Evolutionary conservation across 2,888 invertebrate species (phyloP).

Genomic region (Ophion costatus): DNA sequence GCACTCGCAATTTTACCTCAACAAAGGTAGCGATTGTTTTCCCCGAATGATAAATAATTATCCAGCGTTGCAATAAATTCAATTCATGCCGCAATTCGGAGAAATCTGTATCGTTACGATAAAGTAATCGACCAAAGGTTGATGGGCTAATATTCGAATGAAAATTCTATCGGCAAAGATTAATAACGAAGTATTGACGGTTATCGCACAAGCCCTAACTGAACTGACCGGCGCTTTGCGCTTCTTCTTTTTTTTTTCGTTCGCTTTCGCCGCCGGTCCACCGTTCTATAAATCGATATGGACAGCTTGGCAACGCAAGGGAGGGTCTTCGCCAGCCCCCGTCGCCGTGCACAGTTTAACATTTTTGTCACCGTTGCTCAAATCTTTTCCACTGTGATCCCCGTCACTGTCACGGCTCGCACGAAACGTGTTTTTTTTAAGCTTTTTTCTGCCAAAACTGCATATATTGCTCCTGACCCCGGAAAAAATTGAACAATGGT

Average conservation of each 20-base stretch:
- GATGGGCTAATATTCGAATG: not conserved
- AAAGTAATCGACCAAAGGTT: not conserved
- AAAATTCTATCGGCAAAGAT: slow-evolving; percentile 13
- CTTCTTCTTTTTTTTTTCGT: slow-evolving; percentile 3
- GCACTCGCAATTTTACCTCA: not conserved
- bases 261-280: slow-evolving; percentile 1
- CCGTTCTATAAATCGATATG: slow-evolving; percentile 42
- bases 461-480: not conserved
- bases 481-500: slow-evolving; percentile 14
- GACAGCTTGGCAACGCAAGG: slow-evolving; percentile 35
- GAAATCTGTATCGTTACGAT: not conserved
- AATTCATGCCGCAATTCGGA: not conserved
- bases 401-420: slow-evolving; percentile 3
- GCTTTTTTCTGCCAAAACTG: not conserved
- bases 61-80: not conserved
- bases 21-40: not conserved
- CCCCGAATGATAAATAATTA: not conserved
- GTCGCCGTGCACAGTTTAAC: slow-evolving; percentile 9
- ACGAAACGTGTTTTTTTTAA: not conserved
- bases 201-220: slow-evolving; percentile 18
- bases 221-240: slow-evolving; percentile 23
- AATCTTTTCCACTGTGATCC: not conserved
- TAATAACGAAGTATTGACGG: slow-evolving; percentile 13
- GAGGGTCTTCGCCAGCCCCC: slow-evolving; percentile 22
- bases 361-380: slow-evolving; percentile 24